Evolutionary conservation across 2,888 invertebrate species (phyloP).

Genomic region (Scelioninae gen. 1): DNA sequence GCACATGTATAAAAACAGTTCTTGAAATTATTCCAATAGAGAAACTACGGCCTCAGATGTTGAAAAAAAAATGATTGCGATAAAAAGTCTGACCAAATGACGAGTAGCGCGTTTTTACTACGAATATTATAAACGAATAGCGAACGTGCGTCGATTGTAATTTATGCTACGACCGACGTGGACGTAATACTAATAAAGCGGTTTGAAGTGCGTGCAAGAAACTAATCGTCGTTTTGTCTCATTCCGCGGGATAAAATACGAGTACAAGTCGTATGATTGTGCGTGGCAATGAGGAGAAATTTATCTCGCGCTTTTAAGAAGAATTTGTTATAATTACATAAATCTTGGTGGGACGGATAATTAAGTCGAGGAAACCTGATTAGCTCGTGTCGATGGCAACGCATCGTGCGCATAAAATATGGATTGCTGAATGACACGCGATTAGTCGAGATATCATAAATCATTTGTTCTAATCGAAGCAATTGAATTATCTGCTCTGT

Average conservation of each 20-base stretch:
- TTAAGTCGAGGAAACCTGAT: constrained; percentile 66
- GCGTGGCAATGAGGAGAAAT: constrained; percentile 11
- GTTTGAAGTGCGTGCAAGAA: constrained; percentile 51
- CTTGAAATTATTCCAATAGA: constrained; percentile 14
- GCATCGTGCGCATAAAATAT: constrained; percentile 58
- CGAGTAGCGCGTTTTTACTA: constrained; percentile 13
- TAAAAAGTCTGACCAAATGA: background rate
- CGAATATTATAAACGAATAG: constrained; percentile 19
- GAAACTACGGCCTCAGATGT: background rate
- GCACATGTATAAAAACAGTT: constrained; percentile 17
- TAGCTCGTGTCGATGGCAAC: constrained; percentile 59
- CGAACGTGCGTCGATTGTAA: constrained; percentile 40
- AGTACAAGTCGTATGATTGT: constrained; percentile 14
- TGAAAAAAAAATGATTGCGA: constrained; percentile 1
- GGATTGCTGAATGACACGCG: constrained; percentile 51
- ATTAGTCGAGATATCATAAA: constrained; percentile 55
- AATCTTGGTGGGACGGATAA: constrained; percentile 54
- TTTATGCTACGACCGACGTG: constrained; percentile 14
- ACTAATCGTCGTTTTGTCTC: constrained; percentile 48
- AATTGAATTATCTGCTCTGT: constrained; percentile 14
- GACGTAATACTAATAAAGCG: constrained; percentile 46
- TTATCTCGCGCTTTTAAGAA: constrained; percentile 39
- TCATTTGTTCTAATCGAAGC: constrained; percentile 35
- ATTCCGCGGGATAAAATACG: constrained; percentile 38
- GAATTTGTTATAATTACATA: constrained; percentile 66